Percentiles rank a stretch among this genome's conserved stretches.
These are phyloP conservation scores for Acipenser ruthenus DNA, from an alignment of 2,797 vertebrate genomes.

Conservation along the genomic window DNA sequence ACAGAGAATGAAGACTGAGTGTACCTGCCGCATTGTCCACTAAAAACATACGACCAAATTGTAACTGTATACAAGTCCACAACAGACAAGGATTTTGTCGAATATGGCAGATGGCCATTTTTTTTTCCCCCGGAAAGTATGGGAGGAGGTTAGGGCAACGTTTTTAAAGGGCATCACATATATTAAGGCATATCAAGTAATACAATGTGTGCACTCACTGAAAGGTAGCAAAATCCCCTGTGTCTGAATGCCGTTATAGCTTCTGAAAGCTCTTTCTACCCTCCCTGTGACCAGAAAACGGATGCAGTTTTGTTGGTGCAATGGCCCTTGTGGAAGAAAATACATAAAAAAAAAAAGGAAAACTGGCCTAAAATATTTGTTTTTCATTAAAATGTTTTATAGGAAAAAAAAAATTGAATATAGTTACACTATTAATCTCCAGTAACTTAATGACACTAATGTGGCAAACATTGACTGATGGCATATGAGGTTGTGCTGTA, in stretches of 20 bases:
- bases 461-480: slow-evolving; percentile 41
- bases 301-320: slow-evolving; percentile 20
- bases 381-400: slow-evolving; percentile 39
- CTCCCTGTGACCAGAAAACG: slow-evolving; percentile 36
- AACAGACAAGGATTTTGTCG: slow-evolving; percentile 69
- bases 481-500: slow-evolving; percentile 33
- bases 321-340: slow-evolving; percentile 40
- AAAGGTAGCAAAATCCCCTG: slow-evolving; percentile 35
- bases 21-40: slow-evolving; percentile 28
- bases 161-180: slow-evolving; percentile 24
- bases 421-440: slow-evolving; percentile 40
- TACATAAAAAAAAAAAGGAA: slow-evolving; percentile 25
- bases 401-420: slow-evolving; percentile 24
- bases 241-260: slow-evolving; percentile 30
- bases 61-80: slow-evolving; percentile 74
- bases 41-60: slow-evolving; percentile 77
- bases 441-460: slow-evolving; percentile 61
- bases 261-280: slow-evolving; percentile 25
- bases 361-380: slow-evolving; percentile 40
- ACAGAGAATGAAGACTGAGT: slow-evolving; percentile 92
- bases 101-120: slow-evolving; percentile 65
- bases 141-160: background rate
- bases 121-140: background rate
- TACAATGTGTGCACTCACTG: slow-evolving; percentile 45
- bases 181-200: slow-evolving; percentile 49